Evolutionary conservation across 2,113 vertebrate species (phyloP), one percentile per base, ranked within the genome.

Genomic region (Poeciliopsis prolifica): DNA sequence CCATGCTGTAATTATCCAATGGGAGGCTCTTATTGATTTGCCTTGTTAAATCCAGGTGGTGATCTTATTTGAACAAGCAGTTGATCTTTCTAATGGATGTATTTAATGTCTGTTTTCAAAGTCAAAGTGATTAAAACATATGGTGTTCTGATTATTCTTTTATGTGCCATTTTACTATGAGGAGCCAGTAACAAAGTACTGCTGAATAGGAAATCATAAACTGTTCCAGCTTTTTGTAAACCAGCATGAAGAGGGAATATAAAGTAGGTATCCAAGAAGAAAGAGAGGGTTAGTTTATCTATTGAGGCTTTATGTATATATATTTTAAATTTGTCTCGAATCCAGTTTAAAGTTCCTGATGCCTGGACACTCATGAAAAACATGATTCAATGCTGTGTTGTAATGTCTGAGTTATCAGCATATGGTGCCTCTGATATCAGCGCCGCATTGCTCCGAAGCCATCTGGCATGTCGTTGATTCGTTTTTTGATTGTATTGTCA

Each of bases 401-500:
- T 44, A 72, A 63, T 11, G 37, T 31, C 70, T 63, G 37, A 14
- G n/a, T 26, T 29, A 29, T 37, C 24, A 44, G 35, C 35, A 13
- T 61, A 63, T 72, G 70, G 60, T 31, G 12, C 26, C 26, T 29
- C 37, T 42, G 33, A 63, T 72, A 61, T 26, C 70, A 63, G 61
- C 40, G 35, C 13, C 44, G 24, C n/a, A 15, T 15, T 64, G 17
- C 13, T 63, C 28, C n/a, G 48, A 48, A 72, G 61, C 40, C 60
- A 63, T 73, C 29, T 64, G 58, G 61, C 71, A 51, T 26, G 12
- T 24, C 5, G 29, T 11, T 64, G 71, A 48, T 51, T 31, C 37
- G 10, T 51, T 15, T 63, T 72, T 72, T 31, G 71, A n/a, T 72
- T 63, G 40, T 48, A 42, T n/a, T 48, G 37, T 44, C 37, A 48